Evolutionary conservation across 2,888 invertebrate genomes (phyloP).

Genomic region (Tuta absoluta): DNA sequence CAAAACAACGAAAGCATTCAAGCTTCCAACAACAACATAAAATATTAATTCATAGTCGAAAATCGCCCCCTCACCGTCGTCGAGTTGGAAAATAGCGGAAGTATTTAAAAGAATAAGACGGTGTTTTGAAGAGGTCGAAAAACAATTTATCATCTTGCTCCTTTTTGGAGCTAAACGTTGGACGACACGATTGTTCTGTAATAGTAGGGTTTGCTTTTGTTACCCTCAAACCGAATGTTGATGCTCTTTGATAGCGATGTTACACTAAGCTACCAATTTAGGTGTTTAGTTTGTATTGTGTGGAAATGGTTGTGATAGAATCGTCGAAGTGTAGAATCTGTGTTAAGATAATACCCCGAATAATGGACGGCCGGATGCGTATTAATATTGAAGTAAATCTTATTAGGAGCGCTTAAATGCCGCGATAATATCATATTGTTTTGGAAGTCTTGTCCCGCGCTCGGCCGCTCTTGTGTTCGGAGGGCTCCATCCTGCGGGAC

Average conservation of each 20-base stretch:
- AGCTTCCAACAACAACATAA: constrained; percentile 61
- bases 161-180: constrained; percentile 75
- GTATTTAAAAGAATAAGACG: constrained; percentile 78
- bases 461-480: constrained; percentile 76
- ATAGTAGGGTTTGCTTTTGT: constrained; percentile 70
- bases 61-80: constrained; percentile 73
- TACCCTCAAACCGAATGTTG: constrained; percentile 36
- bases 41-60: constrained; percentile 76
- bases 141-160: constrained; percentile 79
- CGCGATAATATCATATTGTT: constrained; percentile 80
- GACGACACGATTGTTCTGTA: constrained; percentile 73
- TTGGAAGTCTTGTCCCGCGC: constrained; percentile 75
- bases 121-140: constrained; percentile 79
- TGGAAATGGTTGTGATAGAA: constrained; percentile 52
- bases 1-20: constrained; percentile 49
- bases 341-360: constrained; percentile 75
- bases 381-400: constrained; percentile 81
- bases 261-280: constrained; percentile 52
- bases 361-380: constrained; percentile 77
- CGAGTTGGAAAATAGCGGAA: constrained; percentile 80
- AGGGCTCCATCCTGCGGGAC: constrained; percentile 76
- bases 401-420: constrained; percentile 79
- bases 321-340: constrained; percentile 54
- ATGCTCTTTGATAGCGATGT: background rate
- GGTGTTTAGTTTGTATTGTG: constrained; percentile 32